Conservation (phyloP, 2,113 vertebrate genomes). For the Channa maculata region DNA sequence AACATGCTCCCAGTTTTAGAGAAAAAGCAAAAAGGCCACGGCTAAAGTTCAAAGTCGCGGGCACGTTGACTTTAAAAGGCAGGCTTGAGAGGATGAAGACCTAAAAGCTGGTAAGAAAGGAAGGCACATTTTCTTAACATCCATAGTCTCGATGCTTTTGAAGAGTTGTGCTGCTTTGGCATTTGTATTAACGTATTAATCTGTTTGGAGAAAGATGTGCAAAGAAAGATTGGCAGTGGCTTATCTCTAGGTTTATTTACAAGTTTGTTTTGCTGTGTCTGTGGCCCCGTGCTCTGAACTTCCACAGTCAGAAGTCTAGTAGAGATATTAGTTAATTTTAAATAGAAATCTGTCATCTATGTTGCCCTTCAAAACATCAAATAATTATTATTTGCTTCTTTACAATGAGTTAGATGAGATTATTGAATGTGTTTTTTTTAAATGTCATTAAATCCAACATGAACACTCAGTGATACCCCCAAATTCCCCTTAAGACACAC, state of each 20-base stretch:
- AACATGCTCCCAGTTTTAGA: background rate
- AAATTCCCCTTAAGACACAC: too few relatives aligned
- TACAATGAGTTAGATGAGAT: too few relatives aligned
- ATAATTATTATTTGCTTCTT: too few relatives aligned
- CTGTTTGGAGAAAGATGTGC: background rate
- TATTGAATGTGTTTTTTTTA: too few relatives aligned
- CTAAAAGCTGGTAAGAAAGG: background rate
- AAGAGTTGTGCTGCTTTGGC: background rate
- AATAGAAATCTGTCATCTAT: background rate
- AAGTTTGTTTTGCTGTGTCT: background rate
- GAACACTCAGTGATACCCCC: too few relatives aligned
- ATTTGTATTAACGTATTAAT: background rate
- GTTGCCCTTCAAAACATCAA: too few relatives aligned
- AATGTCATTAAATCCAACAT: too few relatives aligned
- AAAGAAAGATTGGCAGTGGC: background rate
- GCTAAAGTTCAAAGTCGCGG: conserved; percentile 17
- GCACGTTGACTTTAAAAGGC: conserved; percentile 12
- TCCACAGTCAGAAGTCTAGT: background rate
- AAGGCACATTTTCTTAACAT: background rate
- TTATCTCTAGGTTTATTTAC: background rate
- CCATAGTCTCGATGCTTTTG: background rate
- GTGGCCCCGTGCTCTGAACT: background rate
- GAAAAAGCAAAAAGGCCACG: background rate
- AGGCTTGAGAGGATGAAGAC: conserved; percentile 27
- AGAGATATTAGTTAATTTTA: background rate